phyloP scores from a whole-genome alignment of 1,140 invertebrate species.

The Tetranychus urticae region DNA sequence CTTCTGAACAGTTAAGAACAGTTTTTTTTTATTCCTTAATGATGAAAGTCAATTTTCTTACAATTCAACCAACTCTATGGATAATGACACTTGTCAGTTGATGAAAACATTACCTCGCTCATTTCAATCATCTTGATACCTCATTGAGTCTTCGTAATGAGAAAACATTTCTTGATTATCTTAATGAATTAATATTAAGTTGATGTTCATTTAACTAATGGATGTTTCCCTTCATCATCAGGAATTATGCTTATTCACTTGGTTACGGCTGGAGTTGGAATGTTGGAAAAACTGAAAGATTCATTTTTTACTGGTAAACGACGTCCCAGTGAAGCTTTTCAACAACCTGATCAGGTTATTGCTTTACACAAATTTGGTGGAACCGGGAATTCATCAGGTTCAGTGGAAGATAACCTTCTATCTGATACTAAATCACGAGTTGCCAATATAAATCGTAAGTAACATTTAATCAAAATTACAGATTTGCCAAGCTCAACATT shows the following conservation, averaged over 20 bases:
- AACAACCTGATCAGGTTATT: neutral
- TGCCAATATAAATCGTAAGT: neutral
- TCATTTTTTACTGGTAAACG: conserved; percentile 29
- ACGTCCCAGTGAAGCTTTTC: neutral
- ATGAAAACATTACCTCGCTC: too few relatives aligned
- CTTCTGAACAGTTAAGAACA: too few relatives aligned
- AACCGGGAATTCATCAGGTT: neutral
- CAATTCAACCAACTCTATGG: too few relatives aligned
- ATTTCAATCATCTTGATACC: too few relatives aligned
- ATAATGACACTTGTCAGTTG: too few relatives aligned
- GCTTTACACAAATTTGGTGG: neutral
- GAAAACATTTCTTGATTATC: too few relatives aligned
- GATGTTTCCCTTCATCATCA: neutral
- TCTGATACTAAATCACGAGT: neutral
- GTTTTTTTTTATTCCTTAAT: too few relatives aligned
- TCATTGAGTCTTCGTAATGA: too few relatives aligned
- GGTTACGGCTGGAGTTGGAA: conserved; percentile 57
- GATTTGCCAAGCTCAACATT: neutral
- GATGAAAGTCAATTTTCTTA: too few relatives aligned
- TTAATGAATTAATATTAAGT: too few relatives aligned
- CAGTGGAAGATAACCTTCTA: neutral
- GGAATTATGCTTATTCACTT: conserved; percentile 65
- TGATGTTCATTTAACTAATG: neutral
- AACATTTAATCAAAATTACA: neutral
- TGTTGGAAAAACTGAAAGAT: conserved; percentile 62